Evolutionary conservation across 2,797 vertebrate species (phyloP).

Genomic region (Synaphobranchus kaupii): DNA sequence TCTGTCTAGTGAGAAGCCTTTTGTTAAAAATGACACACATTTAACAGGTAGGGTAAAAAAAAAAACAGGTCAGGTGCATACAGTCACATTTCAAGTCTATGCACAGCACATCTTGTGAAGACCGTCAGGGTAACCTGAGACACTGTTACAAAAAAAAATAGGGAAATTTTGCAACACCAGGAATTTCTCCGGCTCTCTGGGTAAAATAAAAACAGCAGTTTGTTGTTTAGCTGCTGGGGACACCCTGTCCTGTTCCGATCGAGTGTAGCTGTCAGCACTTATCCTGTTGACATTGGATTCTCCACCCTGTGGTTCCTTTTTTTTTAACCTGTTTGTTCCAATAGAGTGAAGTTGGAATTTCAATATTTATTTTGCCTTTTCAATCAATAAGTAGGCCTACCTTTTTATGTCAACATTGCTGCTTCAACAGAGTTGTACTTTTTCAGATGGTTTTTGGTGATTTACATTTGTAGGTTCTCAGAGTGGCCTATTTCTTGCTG

Average conservation of each 20-base stretch:
- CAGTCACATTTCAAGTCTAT: conserved; percentile 9
- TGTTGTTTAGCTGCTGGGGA: conserved; percentile 1
- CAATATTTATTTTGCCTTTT: conserved; percentile 14
- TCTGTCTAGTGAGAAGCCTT: not conserved
- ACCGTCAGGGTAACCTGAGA: conserved; percentile 25
- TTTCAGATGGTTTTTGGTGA: not conserved
- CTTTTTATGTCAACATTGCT: conserved; percentile 6
- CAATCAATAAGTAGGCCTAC: conserved; percentile 3
- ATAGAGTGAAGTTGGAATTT: not conserved
- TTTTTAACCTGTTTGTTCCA: not conserved
- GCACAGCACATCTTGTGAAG: not conserved
- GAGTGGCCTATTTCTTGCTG: not conserved
- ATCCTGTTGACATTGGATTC: conserved; percentile 10
- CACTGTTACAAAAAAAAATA: conserved; percentile 24
- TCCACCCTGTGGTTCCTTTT: not conserved
- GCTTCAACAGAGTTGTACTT: not conserved
- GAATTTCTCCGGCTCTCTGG: conserved; percentile 7
- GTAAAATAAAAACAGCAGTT: not conserved
- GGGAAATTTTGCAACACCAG: conserved; percentile 25
- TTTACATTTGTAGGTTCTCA: not conserved
- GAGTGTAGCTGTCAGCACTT: not conserved
- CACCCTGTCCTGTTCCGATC: conserved; percentile 4
- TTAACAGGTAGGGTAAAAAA: not conserved
- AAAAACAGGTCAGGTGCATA: conserved; percentile 6
- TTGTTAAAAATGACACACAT: not conserved